A percentile compares a stretch with the other conserved stretches of the same genome.
These are phyloP conservation scores for Plumapathes pennacea DNA, from an alignment of 92 coral and sea anemone species.

Conservation along the genomic window DNA sequence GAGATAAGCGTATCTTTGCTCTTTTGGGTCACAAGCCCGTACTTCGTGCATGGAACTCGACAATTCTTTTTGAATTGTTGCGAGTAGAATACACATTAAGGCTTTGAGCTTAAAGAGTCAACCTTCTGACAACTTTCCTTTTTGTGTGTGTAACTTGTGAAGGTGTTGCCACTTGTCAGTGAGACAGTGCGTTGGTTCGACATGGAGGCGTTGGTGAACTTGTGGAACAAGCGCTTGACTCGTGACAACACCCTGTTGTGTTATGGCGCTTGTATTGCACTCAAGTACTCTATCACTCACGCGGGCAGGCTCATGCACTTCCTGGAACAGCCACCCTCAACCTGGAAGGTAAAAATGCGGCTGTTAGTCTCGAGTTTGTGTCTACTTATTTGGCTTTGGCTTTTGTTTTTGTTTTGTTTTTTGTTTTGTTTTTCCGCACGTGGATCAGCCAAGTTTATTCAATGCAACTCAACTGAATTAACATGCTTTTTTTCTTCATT, in stretches of 20 bases:
- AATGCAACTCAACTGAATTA: no score
- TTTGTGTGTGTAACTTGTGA: not conserved
- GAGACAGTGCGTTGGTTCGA: slow-evolving; percentile 97
- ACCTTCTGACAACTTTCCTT: not conserved
- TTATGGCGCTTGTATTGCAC: slow-evolving; percentile 85
- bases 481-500: no score
- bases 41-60: no score
- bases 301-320: slow-evolving; percentile 89
- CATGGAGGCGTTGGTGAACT: slow-evolving; percentile 72
- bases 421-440: no score
- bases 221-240: slow-evolving; percentile 78
- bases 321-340: slow-evolving; percentile 89
- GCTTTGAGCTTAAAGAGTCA: not conserved
- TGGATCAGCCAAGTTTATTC: no score
- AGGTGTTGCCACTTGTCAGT: slow-evolving; percentile 88
- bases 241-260: slow-evolving; percentile 76
- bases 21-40: no score
- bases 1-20: no score
- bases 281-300: slow-evolving; percentile 77
- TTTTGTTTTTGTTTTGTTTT: no score
- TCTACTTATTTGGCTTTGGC: no score
- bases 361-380: no score
- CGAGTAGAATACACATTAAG: no score
- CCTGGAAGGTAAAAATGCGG: slow-evolving; percentile 83
- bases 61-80: no score